A percentile compares a stretch with the other conserved stretches of the same genome.
phyloP scores from a whole-genome alignment of 2,888 invertebrate genomes.

The Parascotia fuliginaria region DNA sequence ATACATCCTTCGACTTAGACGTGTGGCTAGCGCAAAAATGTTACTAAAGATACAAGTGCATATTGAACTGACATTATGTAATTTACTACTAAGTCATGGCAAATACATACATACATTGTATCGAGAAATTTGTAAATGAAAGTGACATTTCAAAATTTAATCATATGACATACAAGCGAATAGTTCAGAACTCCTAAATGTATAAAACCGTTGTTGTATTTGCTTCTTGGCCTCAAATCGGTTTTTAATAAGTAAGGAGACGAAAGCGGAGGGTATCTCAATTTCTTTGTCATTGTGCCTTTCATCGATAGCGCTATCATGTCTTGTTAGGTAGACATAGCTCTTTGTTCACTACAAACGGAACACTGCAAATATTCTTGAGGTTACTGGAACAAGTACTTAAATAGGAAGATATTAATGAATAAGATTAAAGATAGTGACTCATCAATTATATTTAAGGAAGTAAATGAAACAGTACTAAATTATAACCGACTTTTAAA shows the following conservation, averaged over 20 bases:
- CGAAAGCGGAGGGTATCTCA: conserved; percentile 41
- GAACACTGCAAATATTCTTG: conserved; percentile 51
- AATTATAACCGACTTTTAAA: conserved; percentile 37
- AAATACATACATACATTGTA: no score
- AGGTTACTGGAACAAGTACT: conserved; percentile 67
- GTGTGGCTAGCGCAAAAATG: conserved; percentile 19
- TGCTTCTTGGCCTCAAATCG: not conserved
- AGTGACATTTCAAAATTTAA: no score
- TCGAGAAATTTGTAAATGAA: no score
- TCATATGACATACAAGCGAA: no score
- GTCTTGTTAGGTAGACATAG: conserved; percentile 45
- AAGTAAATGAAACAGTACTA: conserved; percentile 37
- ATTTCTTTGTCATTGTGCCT: conserved; percentile 50
- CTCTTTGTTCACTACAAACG: conserved; percentile 62
- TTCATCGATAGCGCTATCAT: conserved; percentile 50
- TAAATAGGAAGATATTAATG: conserved; percentile 52
- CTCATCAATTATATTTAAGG: conserved; percentile 53
- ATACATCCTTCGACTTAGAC: conserved; percentile 29
- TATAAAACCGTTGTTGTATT: no score
- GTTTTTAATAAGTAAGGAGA: conserved; percentile 3
- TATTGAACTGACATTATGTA: conserved; percentile 1
- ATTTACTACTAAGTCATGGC: not conserved
- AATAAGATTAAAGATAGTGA: conserved; percentile 59
- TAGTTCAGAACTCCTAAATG: not conserved
- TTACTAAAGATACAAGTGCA: conserved; percentile 13